Percentiles rank a stretch among this genome's conserved stretches.
Conservation (phyloP, 2,797 vertebrate species). For the Loriculus beryllinus region DNA sequence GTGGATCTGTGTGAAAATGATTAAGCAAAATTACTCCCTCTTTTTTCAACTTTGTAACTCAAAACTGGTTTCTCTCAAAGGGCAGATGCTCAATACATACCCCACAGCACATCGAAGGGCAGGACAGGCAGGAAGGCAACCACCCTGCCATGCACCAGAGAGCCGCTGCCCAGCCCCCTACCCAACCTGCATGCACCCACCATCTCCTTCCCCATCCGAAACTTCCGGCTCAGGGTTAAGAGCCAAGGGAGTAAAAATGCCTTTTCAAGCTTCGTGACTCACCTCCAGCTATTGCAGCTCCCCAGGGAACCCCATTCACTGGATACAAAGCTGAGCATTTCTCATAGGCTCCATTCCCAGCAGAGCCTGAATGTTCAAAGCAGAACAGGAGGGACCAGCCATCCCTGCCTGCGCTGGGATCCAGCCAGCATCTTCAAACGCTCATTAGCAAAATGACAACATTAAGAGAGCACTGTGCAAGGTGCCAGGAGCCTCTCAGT, state of each 20-base stretch:
- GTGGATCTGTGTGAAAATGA: conserved; percentile 34
- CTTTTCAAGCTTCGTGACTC: not conserved
- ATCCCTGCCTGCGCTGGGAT: not conserved
- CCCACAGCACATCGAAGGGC: conserved; percentile 56
- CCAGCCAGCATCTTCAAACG: not conserved
- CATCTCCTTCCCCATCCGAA: not conserved
- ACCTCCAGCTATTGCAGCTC: not conserved
- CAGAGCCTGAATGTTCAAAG: not conserved
- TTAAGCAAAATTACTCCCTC: conserved; percentile 33
- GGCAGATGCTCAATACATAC: conserved; percentile 49
- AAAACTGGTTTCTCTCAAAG: conserved; percentile 65
- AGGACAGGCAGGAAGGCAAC: conserved; percentile 8
- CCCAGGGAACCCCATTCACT: fast-evolving
- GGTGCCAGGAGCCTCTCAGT: not conserved
- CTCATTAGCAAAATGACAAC: not conserved
- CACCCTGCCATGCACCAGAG: not conserved
- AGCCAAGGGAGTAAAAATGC: not conserved
- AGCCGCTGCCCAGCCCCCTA: not conserved
- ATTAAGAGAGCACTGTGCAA: not conserved
- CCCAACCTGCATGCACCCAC: not conserved
- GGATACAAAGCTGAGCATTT: not conserved
- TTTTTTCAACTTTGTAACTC: conserved; percentile 38
- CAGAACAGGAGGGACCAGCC: fast-evolving
- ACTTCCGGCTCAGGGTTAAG: not conserved
- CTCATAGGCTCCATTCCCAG: not conserved